Evolutionary conservation across 2,797 vertebrate species (phyloP), one percentile per base, ranked within the genome.

Genomic region (Galagoides demidoff): DNA sequence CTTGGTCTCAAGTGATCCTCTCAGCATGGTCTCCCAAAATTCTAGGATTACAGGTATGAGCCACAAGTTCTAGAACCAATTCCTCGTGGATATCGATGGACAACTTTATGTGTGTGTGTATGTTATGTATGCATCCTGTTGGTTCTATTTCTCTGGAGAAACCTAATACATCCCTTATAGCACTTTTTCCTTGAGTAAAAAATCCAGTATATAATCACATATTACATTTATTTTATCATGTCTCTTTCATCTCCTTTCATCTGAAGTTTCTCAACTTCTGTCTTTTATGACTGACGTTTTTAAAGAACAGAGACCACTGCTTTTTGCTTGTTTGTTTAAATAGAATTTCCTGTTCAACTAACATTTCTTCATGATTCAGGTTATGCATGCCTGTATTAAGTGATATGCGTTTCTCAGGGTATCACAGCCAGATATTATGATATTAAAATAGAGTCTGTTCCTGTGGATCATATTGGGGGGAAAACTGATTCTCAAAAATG

Each of bases 401-500:
- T 57, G 49, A 23, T 14, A 49, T 82, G 23, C 22, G 64, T 64
- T 39, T 94, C 81, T 77, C 70, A 14, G n/a, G 55, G 29, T n/a
- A 49, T 66, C 49, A 89, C 68, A 39, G 23, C 3, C 76, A 73
- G 57, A 57, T 52, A 16, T 52, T 52, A 74, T 84, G 14, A 90
- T 59, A 61, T 8, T 68, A 63, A 95, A 90, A 96, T 14, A 55
- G n/a, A 55, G 34, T 82, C 78, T 34, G 34, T 22, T 57, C 55
- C 55, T 57, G 55, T 22, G 6, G 55, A 57, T 57, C 55, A 57
- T 22, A 57, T 2, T 57, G 55, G 55, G 55, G 55, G 7, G 20
- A 57, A 95, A 90, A 96, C 11, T 61, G n/a, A 45, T 43, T 76
- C 78, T 34, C 29, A 85, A 93, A 88, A 96, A 66, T 23, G 22